Evolutionary conservation across 2,113 vertebrate species (phyloP).

Genomic region (Tringa solitaria): DNA sequence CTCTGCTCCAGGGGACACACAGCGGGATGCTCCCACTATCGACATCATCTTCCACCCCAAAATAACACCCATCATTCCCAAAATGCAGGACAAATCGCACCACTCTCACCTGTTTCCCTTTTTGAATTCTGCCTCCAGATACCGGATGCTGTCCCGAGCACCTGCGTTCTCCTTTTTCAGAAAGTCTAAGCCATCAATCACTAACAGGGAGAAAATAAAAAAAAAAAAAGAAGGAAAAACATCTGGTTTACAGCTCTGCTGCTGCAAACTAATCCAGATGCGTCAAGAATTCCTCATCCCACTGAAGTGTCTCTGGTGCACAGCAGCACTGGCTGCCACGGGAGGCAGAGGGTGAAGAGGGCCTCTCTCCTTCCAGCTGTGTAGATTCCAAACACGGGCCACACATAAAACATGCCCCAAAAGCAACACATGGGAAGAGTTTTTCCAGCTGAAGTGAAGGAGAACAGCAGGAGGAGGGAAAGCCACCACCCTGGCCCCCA

Average conservation of each 20-base stretch:
- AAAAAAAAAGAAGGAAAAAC: neutral
- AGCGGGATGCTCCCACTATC: neutral
- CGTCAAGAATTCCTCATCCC: neutral
- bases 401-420: neutral
- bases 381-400: neutral
- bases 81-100: neutral
- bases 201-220: slow-evolving; percentile 41
- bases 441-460: neutral
- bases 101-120: slow-evolving; percentile 91
- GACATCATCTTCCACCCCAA: neutral
- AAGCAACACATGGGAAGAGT: neutral
- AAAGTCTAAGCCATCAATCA: slow-evolving; percentile 93
- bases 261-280: neutral
- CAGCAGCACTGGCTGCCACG: neutral
- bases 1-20: neutral
- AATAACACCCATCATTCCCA: neutral
- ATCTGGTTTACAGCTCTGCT: neutral
- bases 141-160: slow-evolving; percentile 92
- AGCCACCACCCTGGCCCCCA: neutral
- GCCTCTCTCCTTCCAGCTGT: neutral
- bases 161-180: slow-evolving; percentile 93
- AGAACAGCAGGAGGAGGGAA: neutral
- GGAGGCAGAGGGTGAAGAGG: neutral
- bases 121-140: slow-evolving; percentile 93
- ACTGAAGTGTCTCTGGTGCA: neutral